Percentiles rank a stretch among this genome's conserved stretches.
Conservation (phyloP, 2,113 vertebrate genomes). For the Vombatus ursinus region DNA sequence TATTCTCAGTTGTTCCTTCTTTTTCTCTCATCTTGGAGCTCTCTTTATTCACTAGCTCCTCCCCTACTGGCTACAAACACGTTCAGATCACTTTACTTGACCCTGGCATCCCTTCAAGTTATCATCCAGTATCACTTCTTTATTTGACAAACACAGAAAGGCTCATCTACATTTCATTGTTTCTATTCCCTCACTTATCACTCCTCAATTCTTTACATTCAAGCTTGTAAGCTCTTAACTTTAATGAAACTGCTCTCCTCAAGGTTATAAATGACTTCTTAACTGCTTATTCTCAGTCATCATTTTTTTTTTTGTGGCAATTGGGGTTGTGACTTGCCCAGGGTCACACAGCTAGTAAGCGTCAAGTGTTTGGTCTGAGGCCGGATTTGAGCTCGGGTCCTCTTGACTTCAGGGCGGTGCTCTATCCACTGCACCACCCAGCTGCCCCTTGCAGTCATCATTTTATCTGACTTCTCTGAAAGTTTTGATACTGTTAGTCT, state of each 20-base stretch:
- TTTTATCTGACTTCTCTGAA: not conserved
- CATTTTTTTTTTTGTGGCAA: too few species aligned
- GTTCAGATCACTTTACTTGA: not conserved
- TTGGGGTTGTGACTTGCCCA: too few species aligned
- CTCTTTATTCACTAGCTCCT: not conserved
- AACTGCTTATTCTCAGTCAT: not conserved
- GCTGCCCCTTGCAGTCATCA: too few species aligned
- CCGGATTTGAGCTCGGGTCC: too few species aligned
- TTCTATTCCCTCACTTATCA: not conserved
- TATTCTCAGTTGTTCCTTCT: not conserved
- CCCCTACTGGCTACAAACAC: not conserved
- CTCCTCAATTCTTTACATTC: too few species aligned
- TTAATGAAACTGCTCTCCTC: not conserved
- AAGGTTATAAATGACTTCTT: not conserved
- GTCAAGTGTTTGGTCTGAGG: too few species aligned
- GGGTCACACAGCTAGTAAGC: too few species aligned
- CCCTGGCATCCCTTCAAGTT: not conserved
- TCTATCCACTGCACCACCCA: too few species aligned
- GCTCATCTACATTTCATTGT: not conserved
- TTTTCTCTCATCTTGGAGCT: not conserved
- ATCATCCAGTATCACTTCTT: not conserved
- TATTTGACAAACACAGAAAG: not conserved
- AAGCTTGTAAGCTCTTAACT: not conserved
- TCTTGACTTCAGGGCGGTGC: too few species aligned
- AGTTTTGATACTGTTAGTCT: not conserved